Evolutionary conservation across 2,888 invertebrate species (phyloP).

Genomic region (Agrilus mali): DNA sequence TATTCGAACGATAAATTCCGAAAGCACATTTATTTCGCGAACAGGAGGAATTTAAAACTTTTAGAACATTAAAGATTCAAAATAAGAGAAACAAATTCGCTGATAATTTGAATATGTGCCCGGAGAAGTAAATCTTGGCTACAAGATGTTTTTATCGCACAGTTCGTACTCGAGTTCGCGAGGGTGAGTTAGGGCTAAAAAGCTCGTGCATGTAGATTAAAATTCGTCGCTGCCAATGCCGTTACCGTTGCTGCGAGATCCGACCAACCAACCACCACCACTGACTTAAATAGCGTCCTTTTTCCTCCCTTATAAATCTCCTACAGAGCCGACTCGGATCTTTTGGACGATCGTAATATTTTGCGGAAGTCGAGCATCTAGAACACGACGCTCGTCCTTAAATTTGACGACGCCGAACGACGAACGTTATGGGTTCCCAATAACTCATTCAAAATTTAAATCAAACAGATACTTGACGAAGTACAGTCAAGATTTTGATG

Average conservation of each 20-base stretch:
- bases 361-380: too few species aligned
- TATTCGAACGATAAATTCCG: constrained; percentile 7
- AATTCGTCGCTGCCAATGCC: constrained; percentile 26
- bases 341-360: not conserved
- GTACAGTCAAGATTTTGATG: too few species aligned
- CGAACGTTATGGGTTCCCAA: too few species aligned
- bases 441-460: too few species aligned
- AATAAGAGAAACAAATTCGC: constrained; percentile 39
- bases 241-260: too few species aligned
- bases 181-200: constrained; percentile 31
- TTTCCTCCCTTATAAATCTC: constrained; percentile 32
- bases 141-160: constrained; percentile 39
- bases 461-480: too few species aligned
- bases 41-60: constrained; percentile 20
- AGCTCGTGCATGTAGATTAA: constrained; percentile 38
- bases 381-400: too few species aligned
- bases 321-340: constrained; percentile 29
- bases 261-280: constrained; percentile 24
- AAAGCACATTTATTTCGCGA: constrained; percentile 20
- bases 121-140: constrained; percentile 37
- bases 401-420: too few species aligned
- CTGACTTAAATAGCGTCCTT: constrained; percentile 35
- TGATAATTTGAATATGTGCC: constrained; percentile 41
- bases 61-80: constrained; percentile 29
- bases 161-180: constrained; percentile 30